phyloP scores from a whole-genome alignment of 2,888 invertebrate genomes.

The Agrotis exclamationis region DNA sequence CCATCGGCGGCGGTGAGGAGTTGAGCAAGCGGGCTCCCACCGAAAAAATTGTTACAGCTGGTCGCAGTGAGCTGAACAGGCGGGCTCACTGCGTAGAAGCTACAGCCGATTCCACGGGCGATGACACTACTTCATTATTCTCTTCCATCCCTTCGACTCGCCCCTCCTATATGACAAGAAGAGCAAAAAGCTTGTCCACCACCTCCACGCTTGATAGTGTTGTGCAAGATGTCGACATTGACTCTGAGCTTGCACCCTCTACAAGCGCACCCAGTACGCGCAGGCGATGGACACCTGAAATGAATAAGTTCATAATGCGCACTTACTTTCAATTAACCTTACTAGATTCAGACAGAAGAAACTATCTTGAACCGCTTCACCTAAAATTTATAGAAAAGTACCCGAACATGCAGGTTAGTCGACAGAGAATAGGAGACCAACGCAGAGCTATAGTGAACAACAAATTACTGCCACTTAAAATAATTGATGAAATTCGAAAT shows the following conservation, averaged over 20 bases:
- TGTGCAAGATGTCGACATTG: background rate
- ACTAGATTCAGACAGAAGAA: too few species aligned
- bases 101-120: background rate
- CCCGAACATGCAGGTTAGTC: too few species aligned
- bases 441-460: too few species aligned
- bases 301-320: too few species aligned
- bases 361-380: too few species aligned
- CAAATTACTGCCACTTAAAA: too few species aligned
- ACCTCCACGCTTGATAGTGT: background rate
- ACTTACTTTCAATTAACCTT: too few species aligned
- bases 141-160: background rate
- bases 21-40: background rate
- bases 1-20: background rate
- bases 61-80: background rate
- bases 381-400: too few species aligned
- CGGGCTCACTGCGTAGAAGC: too few species aligned
- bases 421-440: too few species aligned
- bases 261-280: background rate
- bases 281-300: too few species aligned
- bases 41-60: background rate
- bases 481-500: too few species aligned
- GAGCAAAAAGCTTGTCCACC: background rate
- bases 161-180: slow-evolving; percentile 5
- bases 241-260: background rate
- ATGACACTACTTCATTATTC: background rate